Percentiles rank a stretch among this genome's conserved stretches.
Conservation (phyloP, 2,888 invertebrate species). For the Mythimna ferrago region DNA sequence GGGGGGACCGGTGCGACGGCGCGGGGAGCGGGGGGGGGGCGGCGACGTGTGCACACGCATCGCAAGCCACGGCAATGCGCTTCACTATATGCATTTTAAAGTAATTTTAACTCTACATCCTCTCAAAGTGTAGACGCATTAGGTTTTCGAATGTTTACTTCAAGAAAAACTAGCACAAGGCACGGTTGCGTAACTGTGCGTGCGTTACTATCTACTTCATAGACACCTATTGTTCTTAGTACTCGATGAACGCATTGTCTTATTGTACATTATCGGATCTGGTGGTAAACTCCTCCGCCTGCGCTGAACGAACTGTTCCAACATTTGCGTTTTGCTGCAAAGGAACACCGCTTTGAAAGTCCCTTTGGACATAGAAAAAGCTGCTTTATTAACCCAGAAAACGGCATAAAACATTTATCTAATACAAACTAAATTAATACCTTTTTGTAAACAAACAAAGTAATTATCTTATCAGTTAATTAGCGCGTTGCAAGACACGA, state of each 20-base stretch:
- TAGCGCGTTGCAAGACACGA: slow-evolving; percentile 28
- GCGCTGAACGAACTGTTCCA: slow-evolving; percentile 33
- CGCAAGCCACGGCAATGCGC: slow-evolving; percentile 73
- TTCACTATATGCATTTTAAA: slow-evolving; percentile 75
- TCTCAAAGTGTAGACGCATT: slow-evolving; percentile 63
- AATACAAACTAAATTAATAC: slow-evolving; percentile 20
- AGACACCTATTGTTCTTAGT: slow-evolving; percentile 74
- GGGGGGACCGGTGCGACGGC: slow-evolving; percentile 41
- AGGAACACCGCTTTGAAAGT: background rate
- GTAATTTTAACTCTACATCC: slow-evolving; percentile 71
- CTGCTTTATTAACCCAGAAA: background rate
- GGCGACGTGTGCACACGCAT: slow-evolving; percentile 76
- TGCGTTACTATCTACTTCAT: slow-evolving; percentile 68
- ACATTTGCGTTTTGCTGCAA: slow-evolving; percentile 3
- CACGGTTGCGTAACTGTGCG: slow-evolving; percentile 82
- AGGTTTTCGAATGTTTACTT: slow-evolving; percentile 74
- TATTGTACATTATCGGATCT: slow-evolving; percentile 72
- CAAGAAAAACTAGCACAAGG: slow-evolving; percentile 80
- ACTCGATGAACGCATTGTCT: slow-evolving; percentile 79
- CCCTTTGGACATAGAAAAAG: background rate
- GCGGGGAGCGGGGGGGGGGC: slow-evolving; percentile 36
- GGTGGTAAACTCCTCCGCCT: slow-evolving; percentile 63
- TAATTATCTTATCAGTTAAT: slow-evolving; percentile 52
- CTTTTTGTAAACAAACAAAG: slow-evolving; percentile 48
- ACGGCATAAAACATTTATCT: background rate